These are phyloP conservation scores for Sebastes cheni DNA, from an alignment of 2,797 vertebrate genomes.

Conservation along the genomic window DNA sequence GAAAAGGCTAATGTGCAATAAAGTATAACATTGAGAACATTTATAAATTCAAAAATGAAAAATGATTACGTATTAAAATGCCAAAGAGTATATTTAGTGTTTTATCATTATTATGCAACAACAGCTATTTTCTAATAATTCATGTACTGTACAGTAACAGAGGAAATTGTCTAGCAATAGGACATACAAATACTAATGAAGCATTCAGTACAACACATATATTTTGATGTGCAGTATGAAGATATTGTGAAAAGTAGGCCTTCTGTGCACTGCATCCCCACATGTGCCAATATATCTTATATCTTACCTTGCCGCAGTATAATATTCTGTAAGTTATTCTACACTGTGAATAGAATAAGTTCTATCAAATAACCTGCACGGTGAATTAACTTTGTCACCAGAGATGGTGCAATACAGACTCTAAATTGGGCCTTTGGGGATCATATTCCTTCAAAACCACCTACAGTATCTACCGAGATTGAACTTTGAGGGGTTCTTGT, in stretches of 20 bases:
- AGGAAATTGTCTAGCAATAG: neutral
- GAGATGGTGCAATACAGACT: conserved; percentile 12
- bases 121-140: neutral
- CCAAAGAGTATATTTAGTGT: neutral
- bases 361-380: neutral
- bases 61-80: neutral
- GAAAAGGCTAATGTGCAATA: neutral
- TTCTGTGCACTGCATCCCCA: neutral
- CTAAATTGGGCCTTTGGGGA: conserved; percentile 34
- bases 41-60: neutral
- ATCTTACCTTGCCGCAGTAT: neutral
- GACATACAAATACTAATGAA: neutral
- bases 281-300: neutral
- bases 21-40: neutral
- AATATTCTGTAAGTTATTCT: neutral
- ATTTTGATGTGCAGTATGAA: neutral
- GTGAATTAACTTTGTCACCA: conserved; percentile 37
- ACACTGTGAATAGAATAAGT: neutral
- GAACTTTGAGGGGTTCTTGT: conserved; percentile 70
- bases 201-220: neutral
- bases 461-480: conserved; percentile 48
- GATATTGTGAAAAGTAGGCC: neutral
- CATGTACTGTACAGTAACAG: neutral
- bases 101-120: neutral
- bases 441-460: conserved; percentile 56